Conservation (phyloP, 1,140 invertebrate genomes). For the Heliconius nattereri region DNA sequence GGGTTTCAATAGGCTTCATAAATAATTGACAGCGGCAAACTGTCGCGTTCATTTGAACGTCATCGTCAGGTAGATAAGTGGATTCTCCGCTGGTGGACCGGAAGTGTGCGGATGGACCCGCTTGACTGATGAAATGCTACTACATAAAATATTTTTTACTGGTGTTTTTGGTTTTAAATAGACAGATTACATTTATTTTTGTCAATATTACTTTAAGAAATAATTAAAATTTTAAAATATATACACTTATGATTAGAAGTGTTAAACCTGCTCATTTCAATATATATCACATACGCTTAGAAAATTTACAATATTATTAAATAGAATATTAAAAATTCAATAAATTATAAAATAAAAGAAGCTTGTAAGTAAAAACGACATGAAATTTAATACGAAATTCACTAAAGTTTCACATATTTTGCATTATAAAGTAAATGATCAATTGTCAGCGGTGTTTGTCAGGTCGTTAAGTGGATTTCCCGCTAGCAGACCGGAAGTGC, state of each 20-base stretch:
- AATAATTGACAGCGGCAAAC: conserved; percentile 23
- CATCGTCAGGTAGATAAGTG: conserved; percentile 52
- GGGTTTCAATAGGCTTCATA: conserved; percentile 6
- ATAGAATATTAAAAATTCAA: too few relatives aligned
- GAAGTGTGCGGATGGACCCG: conserved; percentile 47
- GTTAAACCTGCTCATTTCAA: too few relatives aligned
- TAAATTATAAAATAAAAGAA: too few relatives aligned
- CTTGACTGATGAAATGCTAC: conserved; percentile 6
- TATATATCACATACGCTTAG: too few relatives aligned
- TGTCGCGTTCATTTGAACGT: conserved; percentile 24
- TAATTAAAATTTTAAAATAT: too few relatives aligned
- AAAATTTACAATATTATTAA: too few relatives aligned
- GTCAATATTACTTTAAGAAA: too few relatives aligned
- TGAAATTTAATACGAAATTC: not conserved
- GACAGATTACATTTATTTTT: too few relatives aligned
- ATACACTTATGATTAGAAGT: too few relatives aligned
- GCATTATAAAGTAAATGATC: not conserved
- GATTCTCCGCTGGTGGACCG: conserved; percentile 51
- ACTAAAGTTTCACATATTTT: not conserved
- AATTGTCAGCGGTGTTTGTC: conserved; percentile 39
- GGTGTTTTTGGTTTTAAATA: not conserved
- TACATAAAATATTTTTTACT: not conserved
- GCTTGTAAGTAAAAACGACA: not conserved
- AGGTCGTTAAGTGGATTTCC: conserved; percentile 55
- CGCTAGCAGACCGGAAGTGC: conserved; percentile 51